Base-by-base conservation (phyloP, 2,113 vertebrate genomes). In the Halichoerus grypus region DNA sequence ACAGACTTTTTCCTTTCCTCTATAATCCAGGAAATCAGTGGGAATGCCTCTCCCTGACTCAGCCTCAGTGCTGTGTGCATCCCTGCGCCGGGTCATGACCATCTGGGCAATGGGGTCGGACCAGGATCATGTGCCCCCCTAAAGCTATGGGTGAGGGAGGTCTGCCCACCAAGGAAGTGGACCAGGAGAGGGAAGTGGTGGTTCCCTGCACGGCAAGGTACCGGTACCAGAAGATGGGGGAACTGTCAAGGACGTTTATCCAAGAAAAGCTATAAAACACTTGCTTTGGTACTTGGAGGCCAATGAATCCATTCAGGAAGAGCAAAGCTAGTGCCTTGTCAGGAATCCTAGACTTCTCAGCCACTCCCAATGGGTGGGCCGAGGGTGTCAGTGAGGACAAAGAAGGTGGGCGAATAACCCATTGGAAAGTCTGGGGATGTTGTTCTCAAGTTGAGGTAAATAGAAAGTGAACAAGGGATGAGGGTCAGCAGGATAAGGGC, bases 261-360 rank as follows among this genome's bases (percentile, higher is more conserved):
- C 67, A 36, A 57, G 39, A 19, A 72, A 18, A 33, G 7, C 8
- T 18, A 13, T 33, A 3, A 4, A 55, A 28, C 2, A 0, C 71
- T 67, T 42, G 59, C 49, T 39, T 26, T 7, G 5, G 39, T 51
- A 12, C 7, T 0, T 21, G 24, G 67, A 42, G 74, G 57, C 74
- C 4, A 0, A 7, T 8, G 42, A 22, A 5, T 3, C 33, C 1
- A 21, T 24, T 65, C 53, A 39, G 28, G 28, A 31, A 33, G 3
- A 6, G 33, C 31, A 18, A 21, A 57, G 19, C 51, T 36, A 21
- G n/a, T 2, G 55, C 21, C 53, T 21, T 11, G 10, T 26, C 28
- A 11, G 72, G 69, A 8, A 39, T 42, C 10, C 6, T 7, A 7
- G 24, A n/a, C 72, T n/a, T 28, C 33, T 26, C n/a, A 11, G 31